A percentile compares a stretch with the other conserved stretches of the same genome.
These are phyloP conservation scores for Atrichornis clamosus DNA, from an alignment of 2,113 vertebrate species.

Conservation along the genomic window DNA sequence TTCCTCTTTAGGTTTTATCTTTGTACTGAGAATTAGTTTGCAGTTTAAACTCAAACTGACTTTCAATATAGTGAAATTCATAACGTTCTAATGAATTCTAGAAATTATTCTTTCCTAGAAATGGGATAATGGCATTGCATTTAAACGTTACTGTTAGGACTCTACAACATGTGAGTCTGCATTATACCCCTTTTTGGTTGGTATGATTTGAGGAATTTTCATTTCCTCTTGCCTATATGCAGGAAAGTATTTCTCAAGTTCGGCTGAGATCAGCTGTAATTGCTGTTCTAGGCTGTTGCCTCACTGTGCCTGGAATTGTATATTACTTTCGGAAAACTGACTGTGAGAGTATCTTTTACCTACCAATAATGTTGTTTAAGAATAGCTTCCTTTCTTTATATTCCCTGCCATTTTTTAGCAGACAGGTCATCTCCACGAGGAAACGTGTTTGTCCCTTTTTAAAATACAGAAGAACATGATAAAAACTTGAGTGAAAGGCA, in stretches of 20 bases:
- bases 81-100: not conserved
- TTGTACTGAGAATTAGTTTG: not conserved
- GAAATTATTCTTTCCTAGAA: not conserved
- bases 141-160: not conserved
- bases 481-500: not conserved
- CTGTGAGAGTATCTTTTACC: not conserved
- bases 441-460: not conserved
- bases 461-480: not conserved
- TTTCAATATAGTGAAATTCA: not conserved
- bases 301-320: not conserved
- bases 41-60: not conserved
- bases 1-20: constrained; percentile 6
- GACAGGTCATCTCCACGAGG: not conserved
- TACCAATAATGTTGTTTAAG: not conserved
- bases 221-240: not conserved
- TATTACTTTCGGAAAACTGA: not conserved
- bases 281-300: not conserved
- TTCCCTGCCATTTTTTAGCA: not conserved
- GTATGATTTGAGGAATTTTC: not conserved
- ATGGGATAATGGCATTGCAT: not conserved
- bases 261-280: not conserved
- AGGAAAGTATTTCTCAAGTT: not conserved
- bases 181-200: not conserved
- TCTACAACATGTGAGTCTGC: not conserved
- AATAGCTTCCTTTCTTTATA: not conserved